These are phyloP conservation scores for Polyommatus icarus DNA, from an alignment of 2,888 invertebrate species.

Conservation along the genomic window DNA sequence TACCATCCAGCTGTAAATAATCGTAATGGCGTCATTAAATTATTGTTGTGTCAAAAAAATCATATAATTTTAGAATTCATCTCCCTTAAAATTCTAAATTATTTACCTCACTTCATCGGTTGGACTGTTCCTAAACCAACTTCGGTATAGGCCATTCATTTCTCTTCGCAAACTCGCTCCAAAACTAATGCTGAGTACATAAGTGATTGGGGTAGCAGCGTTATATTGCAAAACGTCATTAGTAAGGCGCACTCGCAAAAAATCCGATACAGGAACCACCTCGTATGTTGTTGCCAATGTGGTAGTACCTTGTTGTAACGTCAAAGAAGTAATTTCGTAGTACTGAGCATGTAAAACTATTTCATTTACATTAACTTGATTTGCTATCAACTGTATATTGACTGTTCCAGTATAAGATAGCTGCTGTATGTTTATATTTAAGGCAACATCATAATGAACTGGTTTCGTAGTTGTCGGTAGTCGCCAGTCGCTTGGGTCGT, in stretches of 20 bases:
- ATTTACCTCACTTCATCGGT: slow-evolving; percentile 50
- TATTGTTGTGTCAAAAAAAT: not conserved
- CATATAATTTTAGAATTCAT: not conserved
- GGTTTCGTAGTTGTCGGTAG: slow-evolving; percentile 77
- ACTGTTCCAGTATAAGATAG: slow-evolving; percentile 61
- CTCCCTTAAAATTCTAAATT: not conserved
- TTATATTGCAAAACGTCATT: slow-evolving; percentile 49
- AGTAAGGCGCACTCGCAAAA: slow-evolving; percentile 50
- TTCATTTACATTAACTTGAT: slow-evolving; percentile 51
- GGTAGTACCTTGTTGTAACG: slow-evolving; percentile 55
- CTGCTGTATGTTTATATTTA: slow-evolving; percentile 63
- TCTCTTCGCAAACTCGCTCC: slow-evolving; percentile 56
- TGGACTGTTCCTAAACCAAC: slow-evolving; percentile 60
- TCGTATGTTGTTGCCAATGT: slow-evolving; percentile 39
- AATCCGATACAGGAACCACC: slow-evolving; percentile 51
- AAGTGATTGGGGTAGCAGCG: slow-evolving; percentile 44
- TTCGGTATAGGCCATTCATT: slow-evolving; percentile 70
- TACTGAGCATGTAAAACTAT: slow-evolving; percentile 64
- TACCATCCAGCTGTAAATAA: slow-evolving; percentile 75
- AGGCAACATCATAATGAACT: slow-evolving; percentile 69
- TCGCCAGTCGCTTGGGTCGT: slow-evolving; percentile 55
- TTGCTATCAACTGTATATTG: slow-evolving; percentile 57
- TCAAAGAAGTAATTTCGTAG: slow-evolving; percentile 56
- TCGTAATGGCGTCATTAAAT: not conserved
- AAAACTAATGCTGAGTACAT: slow-evolving; percentile 55